Conservation (phyloP, 2,888 invertebrate species). For the Drosophila borealis region DNA sequence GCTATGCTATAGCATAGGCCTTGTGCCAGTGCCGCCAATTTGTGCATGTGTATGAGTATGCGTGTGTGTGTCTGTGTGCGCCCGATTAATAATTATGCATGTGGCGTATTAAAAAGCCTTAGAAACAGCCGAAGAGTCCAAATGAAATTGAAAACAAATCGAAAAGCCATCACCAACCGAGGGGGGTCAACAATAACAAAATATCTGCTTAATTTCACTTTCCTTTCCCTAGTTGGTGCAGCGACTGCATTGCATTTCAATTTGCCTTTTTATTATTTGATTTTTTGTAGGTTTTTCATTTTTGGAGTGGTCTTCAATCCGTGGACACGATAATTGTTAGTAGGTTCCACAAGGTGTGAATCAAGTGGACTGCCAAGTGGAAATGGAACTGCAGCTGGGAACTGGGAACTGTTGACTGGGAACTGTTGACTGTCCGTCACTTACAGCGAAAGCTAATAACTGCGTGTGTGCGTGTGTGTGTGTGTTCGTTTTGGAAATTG, state of each 20-base stretch:
- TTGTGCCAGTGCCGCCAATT: slow-evolving; percentile 45
- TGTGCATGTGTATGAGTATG: slow-evolving; percentile 8
- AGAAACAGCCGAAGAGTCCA: slow-evolving; percentile 64
- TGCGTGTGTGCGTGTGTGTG: neutral
- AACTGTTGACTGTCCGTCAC: slow-evolving; percentile 10
- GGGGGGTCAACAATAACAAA: slow-evolving; percentile 5
- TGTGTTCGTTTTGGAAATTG: slow-evolving; percentile 1
- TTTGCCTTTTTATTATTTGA: slow-evolving; percentile 28
- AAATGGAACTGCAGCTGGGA: slow-evolving; percentile 46
- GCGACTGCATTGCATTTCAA: slow-evolving; percentile 74
- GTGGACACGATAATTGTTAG: slow-evolving; percentile 63
- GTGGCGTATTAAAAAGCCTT: slow-evolving; percentile 71
- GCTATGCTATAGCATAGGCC: slow-evolving; percentile 48
- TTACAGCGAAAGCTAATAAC: slow-evolving; percentile 63
- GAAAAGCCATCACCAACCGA: slow-evolving; percentile 38
- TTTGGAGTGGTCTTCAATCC: slow-evolving; percentile 62
- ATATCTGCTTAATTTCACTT: slow-evolving; percentile 65
- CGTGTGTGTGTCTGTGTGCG: slow-evolving; percentile 11
- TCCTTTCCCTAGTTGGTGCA: slow-evolving; percentile 69
- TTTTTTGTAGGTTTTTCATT: slow-evolving; percentile 43
- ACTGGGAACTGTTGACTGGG: slow-evolving; percentile 10
- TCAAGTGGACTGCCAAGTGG: slow-evolving; percentile 32
- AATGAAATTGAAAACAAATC: slow-evolving; percentile 75
- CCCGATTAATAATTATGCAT: slow-evolving; percentile 69
- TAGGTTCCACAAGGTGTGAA: slow-evolving; percentile 48